These are phyloP conservation scores for Lasioglossum oenotherae DNA, from an alignment of 2,888 invertebrate species.

Conservation along the genomic window DNA sequence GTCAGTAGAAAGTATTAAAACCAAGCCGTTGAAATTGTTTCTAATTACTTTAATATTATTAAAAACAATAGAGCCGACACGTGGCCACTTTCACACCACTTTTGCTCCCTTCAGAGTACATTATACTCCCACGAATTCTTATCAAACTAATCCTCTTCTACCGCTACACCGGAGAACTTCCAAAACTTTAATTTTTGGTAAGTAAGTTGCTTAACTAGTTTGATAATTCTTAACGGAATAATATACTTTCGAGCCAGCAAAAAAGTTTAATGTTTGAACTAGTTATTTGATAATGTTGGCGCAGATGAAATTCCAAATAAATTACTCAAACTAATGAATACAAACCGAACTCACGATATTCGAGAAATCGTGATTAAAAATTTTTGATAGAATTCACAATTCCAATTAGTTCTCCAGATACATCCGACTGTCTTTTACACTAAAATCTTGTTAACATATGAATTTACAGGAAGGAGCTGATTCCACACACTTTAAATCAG, in stretches of 20 bases:
- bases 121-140: not conserved
- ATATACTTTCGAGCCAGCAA: not conserved
- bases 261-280: not conserved
- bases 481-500: too few relatives aligned
- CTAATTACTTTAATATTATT: not conserved
- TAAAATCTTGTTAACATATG: not conserved
- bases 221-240: conserved; percentile 24
- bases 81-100: not conserved
- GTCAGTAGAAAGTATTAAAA: not conserved
- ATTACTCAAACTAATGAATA: not conserved
- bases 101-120: not conserved
- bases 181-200: conserved; percentile 1
- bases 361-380: not conserved
- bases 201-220: conserved; percentile 1
- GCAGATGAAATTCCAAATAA: not conserved
- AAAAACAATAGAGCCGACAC: not conserved
- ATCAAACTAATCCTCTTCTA: not conserved
- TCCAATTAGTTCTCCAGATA: not conserved
- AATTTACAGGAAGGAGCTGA: not conserved
- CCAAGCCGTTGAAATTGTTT: not conserved
- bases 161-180: not conserved
- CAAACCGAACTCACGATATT: not conserved
- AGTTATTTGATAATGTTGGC: not conserved
- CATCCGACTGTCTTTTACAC: too few relatives aligned
- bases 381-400: not conserved